Evolutionary conservation across 2,888 invertebrate genomes (phyloP), one percentile per base, ranked within the genome.

Genomic region (Cheiracanthium punctorium): DNA sequence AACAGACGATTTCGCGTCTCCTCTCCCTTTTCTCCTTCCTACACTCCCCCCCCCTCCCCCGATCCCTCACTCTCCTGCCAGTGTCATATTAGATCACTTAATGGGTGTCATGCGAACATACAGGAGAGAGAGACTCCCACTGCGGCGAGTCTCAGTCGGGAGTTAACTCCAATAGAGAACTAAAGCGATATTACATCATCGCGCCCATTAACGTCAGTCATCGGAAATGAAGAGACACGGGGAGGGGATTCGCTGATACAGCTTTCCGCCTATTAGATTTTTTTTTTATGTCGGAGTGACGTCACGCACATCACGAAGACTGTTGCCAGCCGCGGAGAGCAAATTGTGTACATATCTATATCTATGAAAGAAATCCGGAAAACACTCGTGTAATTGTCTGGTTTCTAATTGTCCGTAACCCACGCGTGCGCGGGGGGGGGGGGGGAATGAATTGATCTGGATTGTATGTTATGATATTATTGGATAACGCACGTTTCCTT

Each of bases 251-350:
- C 7, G 10, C 37, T 37, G 10, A 7, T 37, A 37, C 10, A 72
- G 17, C 43, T 81, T 74, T 69, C 67, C 80, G 67, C 80, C 74
- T 81, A 74, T 74, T 73, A 33, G 33, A 32, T 30, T 37, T 72
- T 30, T 30, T 37, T 72, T 30, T 32, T 5, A 58, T 58, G 58
- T 24, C 58, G 20, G 20, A 30, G 65, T 75, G 74, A 71, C 69
- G 79, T 84, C 84, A 74, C 79, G 84, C 79, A 74, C 73, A 30
- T 85, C 84, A 85, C 84, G 84, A 85, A 79, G 67, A 79, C 76
- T 84, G 79, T 37, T 80, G 80, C 80, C 72, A 79, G 52, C 48
- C 28, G 5, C 12, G n/a, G 58, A 20, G n/a, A 65, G 43, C 10
- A 67, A 64, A 75, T 67, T 72, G 77, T 64, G 75, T n/a, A n/a